Evolutionary conservation across 1,140 invertebrate species (phyloP).

Genomic region (Holotrichia oblita): DNA sequence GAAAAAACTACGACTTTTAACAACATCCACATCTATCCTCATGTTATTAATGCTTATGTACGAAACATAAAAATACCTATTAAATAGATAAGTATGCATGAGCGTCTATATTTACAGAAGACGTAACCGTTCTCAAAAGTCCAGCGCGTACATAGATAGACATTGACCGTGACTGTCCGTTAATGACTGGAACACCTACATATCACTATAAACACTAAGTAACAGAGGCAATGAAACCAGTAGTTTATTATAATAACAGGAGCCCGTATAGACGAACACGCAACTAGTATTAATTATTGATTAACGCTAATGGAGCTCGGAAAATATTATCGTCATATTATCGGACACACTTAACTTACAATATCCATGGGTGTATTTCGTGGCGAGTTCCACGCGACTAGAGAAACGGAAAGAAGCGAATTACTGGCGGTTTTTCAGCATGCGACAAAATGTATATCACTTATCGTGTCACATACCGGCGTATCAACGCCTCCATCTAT

Average conservation of each 20-base stretch:
- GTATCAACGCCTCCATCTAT: neutral
- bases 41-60: conserved; percentile 2
- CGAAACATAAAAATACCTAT: neutral
- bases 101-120: neutral
- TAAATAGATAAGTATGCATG: neutral
- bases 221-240: conserved; percentile 48
- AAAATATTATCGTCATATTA: conserved; percentile 41
- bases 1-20: too few species aligned
- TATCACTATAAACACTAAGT: conserved; percentile 38
- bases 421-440: neutral
- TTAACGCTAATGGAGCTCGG: conserved; percentile 50
- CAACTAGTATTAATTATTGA: conserved; percentile 52
- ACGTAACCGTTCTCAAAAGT: neutral
- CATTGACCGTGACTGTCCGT: neutral
- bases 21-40: neutral
- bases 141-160: neutral
- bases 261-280: conserved; percentile 45
- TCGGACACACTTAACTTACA: conserved; percentile 16
- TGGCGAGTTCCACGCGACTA: neutral
- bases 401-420: conserved; percentile 1
- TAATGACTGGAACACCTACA: conserved; percentile 43
- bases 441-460: neutral
- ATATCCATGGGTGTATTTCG: neutral
- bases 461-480: neutral
- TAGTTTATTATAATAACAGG: conserved; percentile 47